Evolutionary conservation across 2,888 invertebrate genomes (phyloP), one percentile per base, ranked within the genome.

Genomic region (Hypselothyrea guttata): DNA sequence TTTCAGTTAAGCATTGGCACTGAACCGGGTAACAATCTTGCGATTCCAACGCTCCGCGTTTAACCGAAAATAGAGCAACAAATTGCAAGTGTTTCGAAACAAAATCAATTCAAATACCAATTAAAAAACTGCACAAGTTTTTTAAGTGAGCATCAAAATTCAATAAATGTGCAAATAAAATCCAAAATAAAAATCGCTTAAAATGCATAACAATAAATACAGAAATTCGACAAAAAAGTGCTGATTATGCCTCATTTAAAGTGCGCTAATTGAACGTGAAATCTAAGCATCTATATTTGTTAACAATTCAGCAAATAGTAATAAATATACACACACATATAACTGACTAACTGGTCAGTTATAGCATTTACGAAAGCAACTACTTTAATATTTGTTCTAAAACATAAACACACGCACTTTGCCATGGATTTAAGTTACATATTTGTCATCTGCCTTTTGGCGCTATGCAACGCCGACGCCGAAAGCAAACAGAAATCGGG

Each of bases 401-500:
- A 40, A 44, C 2, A 12, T 5, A 38, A 57, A 11, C 44, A 49
- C 16, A 46, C 9, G 46, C 40, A 51, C 42, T 52, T 34, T 38
- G 33, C 37, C 54, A 90, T 90, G 90, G 90, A 90, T 88, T 86
- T 90, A 85, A 77, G 81, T 55, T 74, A 81, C 61, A 76, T 88
- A 48, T 71, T 90, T 33, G 76, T 87, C 64, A 64, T 85, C 58
- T 87, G 87, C 73, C 74, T 90, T 52, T 70, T 88, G 81, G 86
- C 87, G 57, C 71, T 89, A 52, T 85, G 84, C 74, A 75, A 84
- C 70, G 84, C 85, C 70, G 56, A 59, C 47, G 87, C 84, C 51
- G 89, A 88, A 63, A 88, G 86, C 54, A 90, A 90, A 87, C 89
- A 89, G 47, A 94, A 94, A 88, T 92, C 93, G 79, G 93, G 94